Evolutionary conservation across 2,113 vertebrate genomes (phyloP).

Genomic region (Eulemur rufifrons): DNA sequence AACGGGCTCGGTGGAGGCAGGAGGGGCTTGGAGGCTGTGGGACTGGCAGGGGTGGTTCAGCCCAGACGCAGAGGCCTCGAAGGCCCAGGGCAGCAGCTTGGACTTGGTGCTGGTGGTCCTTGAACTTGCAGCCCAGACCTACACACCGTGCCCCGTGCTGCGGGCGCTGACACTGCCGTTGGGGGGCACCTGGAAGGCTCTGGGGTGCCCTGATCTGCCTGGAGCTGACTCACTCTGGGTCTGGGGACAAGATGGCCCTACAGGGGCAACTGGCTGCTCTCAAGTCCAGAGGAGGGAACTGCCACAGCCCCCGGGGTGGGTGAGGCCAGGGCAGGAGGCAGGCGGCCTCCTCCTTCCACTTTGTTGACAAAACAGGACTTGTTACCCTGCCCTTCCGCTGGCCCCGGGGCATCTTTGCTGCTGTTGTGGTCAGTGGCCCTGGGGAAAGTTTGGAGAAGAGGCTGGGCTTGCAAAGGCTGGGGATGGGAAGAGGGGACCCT

Average conservation of each 20-base stretch:
- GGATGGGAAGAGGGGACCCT: background rate
- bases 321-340: background rate
- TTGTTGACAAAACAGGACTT: slow-evolving; percentile 58
- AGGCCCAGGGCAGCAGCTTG: background rate
- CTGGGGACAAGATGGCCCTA: too few relatives aligned
- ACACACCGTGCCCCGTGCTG: background rate
- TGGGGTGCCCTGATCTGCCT: background rate
- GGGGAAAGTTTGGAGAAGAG: background rate
- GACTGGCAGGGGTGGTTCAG: background rate
- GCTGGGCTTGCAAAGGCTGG: background rate
- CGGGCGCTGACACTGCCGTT: fast-evolving
- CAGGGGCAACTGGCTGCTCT: background rate
- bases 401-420: background rate
- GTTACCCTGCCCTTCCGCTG: background rate
- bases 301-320: too few relatives aligned
- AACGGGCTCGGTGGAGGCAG: fast-evolving
- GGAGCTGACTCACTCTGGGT: background rate
- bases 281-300: fast-evolving
- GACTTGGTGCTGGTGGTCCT: background rate
- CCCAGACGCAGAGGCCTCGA: background rate
- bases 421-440: background rate
- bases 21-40: background rate
- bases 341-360: background rate
- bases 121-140: too few relatives aligned
- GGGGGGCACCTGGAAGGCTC: background rate